Evolutionary conservation across 2,113 vertebrate species (phyloP), one percentile per base, ranked within the genome.

Genomic region (Oceanites oceanicus): DNA sequence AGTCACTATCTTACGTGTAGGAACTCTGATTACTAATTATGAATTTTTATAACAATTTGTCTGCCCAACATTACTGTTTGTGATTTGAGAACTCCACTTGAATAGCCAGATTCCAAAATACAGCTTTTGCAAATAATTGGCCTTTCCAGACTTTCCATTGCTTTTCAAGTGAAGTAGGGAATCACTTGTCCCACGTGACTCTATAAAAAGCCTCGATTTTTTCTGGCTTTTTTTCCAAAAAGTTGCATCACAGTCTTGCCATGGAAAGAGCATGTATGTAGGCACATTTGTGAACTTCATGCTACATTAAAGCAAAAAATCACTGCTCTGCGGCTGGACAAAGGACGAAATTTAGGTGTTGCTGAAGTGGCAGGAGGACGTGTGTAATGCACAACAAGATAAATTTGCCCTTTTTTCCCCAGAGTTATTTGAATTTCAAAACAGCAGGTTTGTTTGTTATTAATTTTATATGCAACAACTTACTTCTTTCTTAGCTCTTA

Each of bases 21-120:
- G 52, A 93, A 77, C 56, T 80, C 59, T 95, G 94, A 86, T 96
- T 89, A 77, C 58, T 89, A 71, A 81, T 95, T 78, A 67, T 18
- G 52, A 94, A 40, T 85, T 96, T 93, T 92, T 91, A 52, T 73
- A 86, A 75, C 65, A 44, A 0, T 76, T 85, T 86, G 34, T 78
- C 62, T 88, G 55, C 67, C 67, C 73, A 70, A 6, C 27, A 22
- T 88, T 47, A 40, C 49, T 75, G 32, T 70, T 80, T 85, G 49
- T 78, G 76, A 77, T 92, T 87, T 86, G 45, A 92, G 67, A 95
- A 55, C 53, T 62, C 26, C 78, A 38, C 82, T 92, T 61, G 72
- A 87, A 80, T 74, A 89, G 40, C 38, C 58, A 68, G 70, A 42
- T 76, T 77, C 34, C 21, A 52, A 47, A 72, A 58, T 67, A 75